Conservation (phyloP, 2,113 vertebrate species). For the Pseudorectes ferrugineus region DNA sequence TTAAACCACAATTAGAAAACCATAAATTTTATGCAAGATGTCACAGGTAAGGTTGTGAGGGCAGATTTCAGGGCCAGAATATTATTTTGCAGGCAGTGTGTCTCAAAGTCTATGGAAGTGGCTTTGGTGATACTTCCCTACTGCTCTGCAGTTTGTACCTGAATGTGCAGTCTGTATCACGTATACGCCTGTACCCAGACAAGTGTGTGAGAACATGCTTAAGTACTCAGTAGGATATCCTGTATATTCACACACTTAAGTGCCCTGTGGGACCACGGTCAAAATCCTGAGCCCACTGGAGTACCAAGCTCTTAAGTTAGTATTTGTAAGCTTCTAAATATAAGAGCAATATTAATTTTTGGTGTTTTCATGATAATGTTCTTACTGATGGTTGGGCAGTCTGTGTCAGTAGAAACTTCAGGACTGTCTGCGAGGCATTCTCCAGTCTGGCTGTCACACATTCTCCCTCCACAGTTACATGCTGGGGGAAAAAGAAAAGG, state of each 20-base stretch:
- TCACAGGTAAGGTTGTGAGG: background rate
- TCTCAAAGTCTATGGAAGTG: background rate
- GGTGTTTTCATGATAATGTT: background rate
- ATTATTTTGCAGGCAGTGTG: background rate
- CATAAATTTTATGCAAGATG: background rate
- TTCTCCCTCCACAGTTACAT: constrained; percentile 86
- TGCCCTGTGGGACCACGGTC: background rate
- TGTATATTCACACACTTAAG: background rate
- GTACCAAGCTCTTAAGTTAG: background rate
- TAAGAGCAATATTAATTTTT: constrained; percentile 6
- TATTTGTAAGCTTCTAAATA: constrained; percentile 29
- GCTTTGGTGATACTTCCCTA: background rate
- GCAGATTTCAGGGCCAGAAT: background rate
- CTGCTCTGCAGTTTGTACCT: background rate
- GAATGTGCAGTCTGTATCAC: background rate
- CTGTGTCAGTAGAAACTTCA: constrained; percentile 68
- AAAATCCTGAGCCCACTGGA: background rate
- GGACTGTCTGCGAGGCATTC: constrained; percentile 83
- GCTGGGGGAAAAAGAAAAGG: constrained; percentile 67
- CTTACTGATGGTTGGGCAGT: constrained; percentile 80
- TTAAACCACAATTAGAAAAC: background rate
- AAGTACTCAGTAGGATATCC: background rate
- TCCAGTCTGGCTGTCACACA: constrained; percentile 88
- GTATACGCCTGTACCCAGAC: background rate
- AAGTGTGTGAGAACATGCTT: background rate